phyloP scores from a whole-genome alignment of 2,113 vertebrate genomes.

The Ameiurus melas region DNA sequence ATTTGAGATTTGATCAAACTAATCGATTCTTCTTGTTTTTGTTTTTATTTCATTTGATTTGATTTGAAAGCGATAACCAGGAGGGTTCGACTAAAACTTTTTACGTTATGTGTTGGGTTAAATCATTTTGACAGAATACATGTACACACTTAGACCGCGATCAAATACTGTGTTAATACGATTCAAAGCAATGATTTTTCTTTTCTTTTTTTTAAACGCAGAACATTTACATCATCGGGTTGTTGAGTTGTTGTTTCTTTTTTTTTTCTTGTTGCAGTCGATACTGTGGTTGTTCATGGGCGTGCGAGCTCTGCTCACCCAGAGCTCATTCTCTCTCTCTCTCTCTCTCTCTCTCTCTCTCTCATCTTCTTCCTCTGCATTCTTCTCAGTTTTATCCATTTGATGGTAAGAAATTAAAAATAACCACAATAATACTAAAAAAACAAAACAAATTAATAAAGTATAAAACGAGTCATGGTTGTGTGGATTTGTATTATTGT shows the following conservation, averaged over 20 bases:
- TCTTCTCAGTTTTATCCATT: constrained; percentile 68
- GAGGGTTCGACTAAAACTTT: constrained; percentile 45
- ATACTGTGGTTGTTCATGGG: constrained; percentile 64
- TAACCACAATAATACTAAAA: constrained; percentile 2
- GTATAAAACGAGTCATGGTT: background rate
- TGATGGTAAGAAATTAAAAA: constrained; percentile 72
- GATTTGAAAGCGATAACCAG: constrained; percentile 10
- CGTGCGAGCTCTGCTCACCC: constrained; percentile 53
- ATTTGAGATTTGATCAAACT: background rate
- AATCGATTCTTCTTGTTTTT: constrained; percentile 39
- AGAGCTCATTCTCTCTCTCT: constrained; percentile 48
- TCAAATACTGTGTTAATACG: constrained; percentile 66
- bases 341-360: constrained; percentile 33
- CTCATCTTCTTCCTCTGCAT: constrained; percentile 68
- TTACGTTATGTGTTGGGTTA: constrained; percentile 53
- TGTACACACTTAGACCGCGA: constrained; percentile 61
- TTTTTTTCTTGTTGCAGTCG: constrained; percentile 63
- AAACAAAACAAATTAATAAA: background rate
- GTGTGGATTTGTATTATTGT: background rate
- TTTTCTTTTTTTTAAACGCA: constrained; percentile 48
- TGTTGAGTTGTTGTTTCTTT: constrained; percentile 28
- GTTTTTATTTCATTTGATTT: constrained; percentile 15
- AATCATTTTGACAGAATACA: constrained; percentile 49
- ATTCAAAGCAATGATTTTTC: constrained; percentile 64
- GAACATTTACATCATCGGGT: constrained; percentile 60